Percentiles rank a stretch among this genome's conserved stretches.
Evolutionary conservation across 2,797 vertebrate species (phyloP).

Genomic region (Acanthurus lineatus): DNA sequence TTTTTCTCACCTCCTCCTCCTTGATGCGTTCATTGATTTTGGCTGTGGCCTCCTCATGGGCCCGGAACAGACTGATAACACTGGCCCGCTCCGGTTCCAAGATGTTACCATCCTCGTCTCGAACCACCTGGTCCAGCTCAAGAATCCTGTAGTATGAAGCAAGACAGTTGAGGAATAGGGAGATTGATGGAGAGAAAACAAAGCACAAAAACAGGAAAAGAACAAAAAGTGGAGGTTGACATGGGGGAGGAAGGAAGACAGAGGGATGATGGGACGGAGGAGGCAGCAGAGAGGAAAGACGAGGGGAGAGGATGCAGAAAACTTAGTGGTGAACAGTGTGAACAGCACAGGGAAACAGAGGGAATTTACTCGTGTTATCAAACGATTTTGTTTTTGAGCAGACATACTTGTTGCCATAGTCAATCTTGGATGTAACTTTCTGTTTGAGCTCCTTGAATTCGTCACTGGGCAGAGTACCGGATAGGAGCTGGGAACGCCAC

Average conservation of each 20-base stretch:
- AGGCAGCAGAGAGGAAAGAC: background rate
- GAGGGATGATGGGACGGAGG: background rate
- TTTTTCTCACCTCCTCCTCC: conserved; percentile 91
- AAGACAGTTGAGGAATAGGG: background rate
- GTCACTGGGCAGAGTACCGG: conserved; percentile 95
- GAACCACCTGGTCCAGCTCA: conserved; percentile 94
- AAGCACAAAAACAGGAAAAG: background rate
- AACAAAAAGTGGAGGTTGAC: background rate
- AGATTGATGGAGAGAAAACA: conserved; percentile 4
- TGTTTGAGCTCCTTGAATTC: conserved; percentile 99
- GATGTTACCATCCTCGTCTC: conserved; percentile 96
- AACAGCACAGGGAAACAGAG: background rate
- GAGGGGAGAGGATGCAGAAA: background rate
- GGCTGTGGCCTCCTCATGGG: conserved; percentile 92
- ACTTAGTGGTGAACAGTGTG: background rate
- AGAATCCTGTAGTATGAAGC: conserved; percentile 86
- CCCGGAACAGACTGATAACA: conserved; percentile 95
- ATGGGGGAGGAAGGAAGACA: background rate
- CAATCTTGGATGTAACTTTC: conserved; percentile 98
- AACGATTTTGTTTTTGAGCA: background rate
- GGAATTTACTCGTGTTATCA: background rate
- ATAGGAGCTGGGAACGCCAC: conserved; percentile 98
- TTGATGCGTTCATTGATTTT: conserved; percentile 96
- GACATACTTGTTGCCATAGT: conserved; percentile 97
- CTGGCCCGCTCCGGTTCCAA: conserved; percentile 95